Conservation (phyloP, 2,797 vertebrate genomes). For the Tadarida brasiliensis region DNA sequence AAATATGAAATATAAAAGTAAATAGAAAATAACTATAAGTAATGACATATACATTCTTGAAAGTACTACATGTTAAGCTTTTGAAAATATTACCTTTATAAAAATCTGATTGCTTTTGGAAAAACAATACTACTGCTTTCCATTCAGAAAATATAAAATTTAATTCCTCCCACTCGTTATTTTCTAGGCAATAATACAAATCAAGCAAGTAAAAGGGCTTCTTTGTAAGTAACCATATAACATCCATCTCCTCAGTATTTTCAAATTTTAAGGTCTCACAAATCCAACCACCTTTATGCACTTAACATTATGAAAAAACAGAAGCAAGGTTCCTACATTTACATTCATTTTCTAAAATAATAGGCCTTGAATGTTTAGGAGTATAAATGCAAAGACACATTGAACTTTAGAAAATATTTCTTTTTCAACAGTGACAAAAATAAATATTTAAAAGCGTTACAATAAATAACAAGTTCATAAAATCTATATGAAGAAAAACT, state of each 20-base stretch:
- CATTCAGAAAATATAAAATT: constrained; percentile 14
- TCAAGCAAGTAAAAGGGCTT: not conserved
- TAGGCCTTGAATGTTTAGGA: not conserved
- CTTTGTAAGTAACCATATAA: not conserved
- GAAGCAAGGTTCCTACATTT: not conserved
- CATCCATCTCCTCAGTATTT: not conserved
- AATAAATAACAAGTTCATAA: not conserved
- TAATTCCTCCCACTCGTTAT: not conserved
- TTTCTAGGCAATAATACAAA: constrained; percentile 44
- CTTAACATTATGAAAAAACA: not conserved
- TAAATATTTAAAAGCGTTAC: not conserved
- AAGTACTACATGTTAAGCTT: constrained; percentile 27
- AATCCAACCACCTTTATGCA: not conserved
- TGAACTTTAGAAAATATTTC: not conserved
- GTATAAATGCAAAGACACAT: not conserved
- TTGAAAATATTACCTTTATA: constrained; percentile 47
- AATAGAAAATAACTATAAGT: constrained; percentile 11
- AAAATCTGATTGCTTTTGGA: constrained; percentile 7
- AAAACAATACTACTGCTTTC: constrained; percentile 12
- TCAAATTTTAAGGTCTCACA: constrained; percentile 34
- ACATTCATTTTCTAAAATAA: constrained; percentile 8
- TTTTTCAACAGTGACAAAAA: not conserved
- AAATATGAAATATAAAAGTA: constrained; percentile 16
- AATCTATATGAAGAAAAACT: constrained; percentile 22
- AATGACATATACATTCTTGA: not conserved